These are phyloP conservation scores for Steinernema hermaphroditum DNA, from an alignment of 2,888 invertebrate genomes.

Conservation along the genomic window DNA sequence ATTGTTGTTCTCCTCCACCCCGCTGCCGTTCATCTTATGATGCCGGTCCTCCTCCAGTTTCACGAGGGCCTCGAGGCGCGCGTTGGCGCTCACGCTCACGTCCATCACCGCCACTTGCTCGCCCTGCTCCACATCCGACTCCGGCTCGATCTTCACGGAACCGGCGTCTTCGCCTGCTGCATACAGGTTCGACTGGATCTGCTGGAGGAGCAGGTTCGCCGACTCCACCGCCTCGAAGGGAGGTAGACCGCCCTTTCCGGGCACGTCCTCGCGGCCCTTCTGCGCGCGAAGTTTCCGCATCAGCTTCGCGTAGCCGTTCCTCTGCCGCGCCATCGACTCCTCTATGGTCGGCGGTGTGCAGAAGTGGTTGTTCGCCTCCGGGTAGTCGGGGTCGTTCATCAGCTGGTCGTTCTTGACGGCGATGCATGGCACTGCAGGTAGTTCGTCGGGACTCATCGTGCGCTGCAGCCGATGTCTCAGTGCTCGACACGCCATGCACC, in stretches of 20 bases:
- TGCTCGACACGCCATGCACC: slow-evolving; percentile 54
- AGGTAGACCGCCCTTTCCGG: background rate
- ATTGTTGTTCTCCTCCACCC: slow-evolving; percentile 19
- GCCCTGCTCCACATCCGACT: slow-evolving; percentile 7
- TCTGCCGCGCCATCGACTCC: slow-evolving; percentile 41
- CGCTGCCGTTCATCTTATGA: slow-evolving; percentile 7
- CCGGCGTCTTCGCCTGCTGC: background rate
- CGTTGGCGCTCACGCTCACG: slow-evolving; percentile 22
- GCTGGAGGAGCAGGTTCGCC: slow-evolving; percentile 23
- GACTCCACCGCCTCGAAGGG: slow-evolving; percentile 22
- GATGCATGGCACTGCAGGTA: slow-evolving; percentile 51
- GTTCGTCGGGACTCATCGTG: slow-evolving; percentile 47
- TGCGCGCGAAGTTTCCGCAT: slow-evolving; percentile 19
- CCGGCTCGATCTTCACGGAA: slow-evolving; percentile 10
- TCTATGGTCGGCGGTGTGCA: slow-evolving; percentile 51
- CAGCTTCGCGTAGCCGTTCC: slow-evolving; percentile 26
- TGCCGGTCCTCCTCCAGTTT: slow-evolving; percentile 19
- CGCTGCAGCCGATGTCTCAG: slow-evolving; percentile 53
- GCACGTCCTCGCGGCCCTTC: slow-evolving; percentile 21
- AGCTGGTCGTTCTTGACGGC: slow-evolving; percentile 53
- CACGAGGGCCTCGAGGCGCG: slow-evolving; percentile 27
- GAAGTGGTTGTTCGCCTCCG: slow-evolving; percentile 50
- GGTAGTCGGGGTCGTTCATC: slow-evolving; percentile 54
- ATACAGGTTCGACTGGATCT: slow-evolving; percentile 27
- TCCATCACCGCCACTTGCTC: slow-evolving; percentile 4